Evolutionary conservation across 2,113 vertebrate genomes (phyloP).

Genomic region (Uria lomvia): DNA sequence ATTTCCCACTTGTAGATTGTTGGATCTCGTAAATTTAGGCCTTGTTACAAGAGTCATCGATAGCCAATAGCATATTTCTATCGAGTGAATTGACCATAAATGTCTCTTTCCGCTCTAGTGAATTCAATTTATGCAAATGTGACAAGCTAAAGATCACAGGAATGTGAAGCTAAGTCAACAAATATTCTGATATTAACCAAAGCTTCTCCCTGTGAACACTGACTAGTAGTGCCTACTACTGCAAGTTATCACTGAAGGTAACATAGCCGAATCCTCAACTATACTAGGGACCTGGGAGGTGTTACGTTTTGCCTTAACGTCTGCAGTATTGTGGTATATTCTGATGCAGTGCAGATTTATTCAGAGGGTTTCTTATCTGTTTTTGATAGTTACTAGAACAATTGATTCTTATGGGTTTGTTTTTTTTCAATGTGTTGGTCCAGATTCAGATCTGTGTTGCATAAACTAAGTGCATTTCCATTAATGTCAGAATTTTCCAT

Average conservation of each 20-base stretch:
- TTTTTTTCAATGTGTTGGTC: background rate
- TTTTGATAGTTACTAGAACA: background rate
- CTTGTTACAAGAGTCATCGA: background rate
- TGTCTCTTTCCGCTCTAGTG: conserved; percentile 1
- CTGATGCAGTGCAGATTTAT: background rate
- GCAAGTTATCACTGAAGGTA: conserved; percentile 50
- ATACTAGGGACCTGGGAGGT: background rate
- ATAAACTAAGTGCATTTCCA: background rate
- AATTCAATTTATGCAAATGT: conserved; percentile 47
- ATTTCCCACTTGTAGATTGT: background rate
- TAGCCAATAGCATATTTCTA: background rate
- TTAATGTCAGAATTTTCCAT: conserved; percentile 17
- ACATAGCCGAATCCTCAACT: background rate
- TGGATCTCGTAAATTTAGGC: background rate
- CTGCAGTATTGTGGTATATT: background rate
- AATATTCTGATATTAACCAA: background rate
- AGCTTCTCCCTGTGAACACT: conserved; percentile 48
- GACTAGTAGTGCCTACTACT: conserved; percentile 66
- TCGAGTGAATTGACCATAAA: background rate
- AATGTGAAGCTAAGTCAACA: conserved; percentile 28
- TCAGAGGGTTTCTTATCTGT: background rate
- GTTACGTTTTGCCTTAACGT: background rate
- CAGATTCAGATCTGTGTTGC: background rate
- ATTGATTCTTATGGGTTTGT: background rate
- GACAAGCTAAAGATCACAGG: conserved; percentile 35